Evolutionary conservation across 2,797 vertebrate species (phyloP).

Genomic region (Prunella strophiata): DNA sequence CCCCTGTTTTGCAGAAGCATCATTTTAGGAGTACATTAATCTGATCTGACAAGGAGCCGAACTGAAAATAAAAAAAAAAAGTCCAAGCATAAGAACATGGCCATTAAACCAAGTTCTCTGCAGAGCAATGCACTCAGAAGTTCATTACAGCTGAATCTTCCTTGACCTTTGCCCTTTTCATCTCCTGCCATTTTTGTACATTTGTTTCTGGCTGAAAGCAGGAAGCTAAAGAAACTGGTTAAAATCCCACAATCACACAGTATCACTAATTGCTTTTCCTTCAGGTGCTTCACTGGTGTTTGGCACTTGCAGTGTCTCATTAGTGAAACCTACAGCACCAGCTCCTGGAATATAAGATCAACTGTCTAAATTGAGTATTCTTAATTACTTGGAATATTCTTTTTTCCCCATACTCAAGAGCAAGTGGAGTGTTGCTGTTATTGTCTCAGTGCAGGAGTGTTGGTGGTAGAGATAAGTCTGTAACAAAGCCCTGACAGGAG

Average conservation of each 20-base stretch:
- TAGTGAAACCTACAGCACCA: not conserved
- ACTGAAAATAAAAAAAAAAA: not conserved
- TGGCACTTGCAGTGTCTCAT: not conserved
- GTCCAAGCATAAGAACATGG: not conserved
- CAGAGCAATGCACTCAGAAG: not conserved
- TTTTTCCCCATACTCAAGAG: not conserved
- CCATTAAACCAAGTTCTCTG: not conserved
- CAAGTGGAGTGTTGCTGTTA: not conserved
- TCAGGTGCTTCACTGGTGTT: not conserved
- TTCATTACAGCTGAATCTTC: not conserved
- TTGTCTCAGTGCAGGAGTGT: not conserved
- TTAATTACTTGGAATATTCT: conserved; percentile 2
- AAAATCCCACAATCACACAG: not conserved
- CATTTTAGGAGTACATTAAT: not conserved
- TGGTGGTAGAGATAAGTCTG: not conserved
- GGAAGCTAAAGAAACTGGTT: not conserved
- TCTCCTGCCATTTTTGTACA: not conserved
- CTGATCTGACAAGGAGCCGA: not conserved
- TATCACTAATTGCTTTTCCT: not conserved
- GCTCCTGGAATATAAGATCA: not conserved
- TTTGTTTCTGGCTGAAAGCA: not conserved
- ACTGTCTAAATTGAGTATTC: not conserved
- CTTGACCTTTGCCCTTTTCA: not conserved
- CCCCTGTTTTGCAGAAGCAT: not conserved
- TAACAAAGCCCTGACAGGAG: conserved; percentile 12